Evolutionary conservation across 2,113 vertebrate species (phyloP).

Genomic region (Odontophorus gujanensis): DNA sequence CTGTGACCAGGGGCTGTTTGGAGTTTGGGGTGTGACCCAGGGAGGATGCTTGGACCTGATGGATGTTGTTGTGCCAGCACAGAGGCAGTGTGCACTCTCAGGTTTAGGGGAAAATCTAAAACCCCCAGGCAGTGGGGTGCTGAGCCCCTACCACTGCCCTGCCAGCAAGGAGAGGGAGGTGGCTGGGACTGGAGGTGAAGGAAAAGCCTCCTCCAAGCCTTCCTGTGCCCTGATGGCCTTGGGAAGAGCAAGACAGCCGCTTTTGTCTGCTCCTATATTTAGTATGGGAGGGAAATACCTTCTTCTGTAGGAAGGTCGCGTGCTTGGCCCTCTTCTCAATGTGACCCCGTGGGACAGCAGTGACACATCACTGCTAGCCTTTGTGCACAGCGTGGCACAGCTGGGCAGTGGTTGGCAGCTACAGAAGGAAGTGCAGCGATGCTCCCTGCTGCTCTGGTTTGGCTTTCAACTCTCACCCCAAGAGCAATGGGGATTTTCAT

Average conservation of each 20-base stretch:
- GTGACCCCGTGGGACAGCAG: neutral
- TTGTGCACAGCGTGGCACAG: neutral
- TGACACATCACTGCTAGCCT: neutral
- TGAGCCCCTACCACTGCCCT: fast-evolving
- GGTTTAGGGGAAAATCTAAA: neutral
- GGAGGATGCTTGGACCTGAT: neutral
- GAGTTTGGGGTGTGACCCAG: neutral
- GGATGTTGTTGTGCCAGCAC: fast-evolving
- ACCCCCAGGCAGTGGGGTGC: neutral
- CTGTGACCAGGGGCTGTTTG: neutral
- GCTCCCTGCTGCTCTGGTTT: neutral
- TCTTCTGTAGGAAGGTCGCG: neutral
- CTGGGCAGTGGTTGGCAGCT: neutral
- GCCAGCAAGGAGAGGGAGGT: neutral
- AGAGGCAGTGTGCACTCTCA: fast-evolving
- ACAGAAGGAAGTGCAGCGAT: neutral
- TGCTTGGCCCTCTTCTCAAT: neutral
- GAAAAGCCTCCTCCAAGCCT: neutral
- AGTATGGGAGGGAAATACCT: neutral
- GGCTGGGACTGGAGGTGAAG: neutral
- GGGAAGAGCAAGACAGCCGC: neutral
- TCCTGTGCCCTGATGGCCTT: neutral
- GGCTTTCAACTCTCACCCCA: neutral
- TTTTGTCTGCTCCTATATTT: neutral
- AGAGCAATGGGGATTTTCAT: neutral